Conservation (phyloP, 2,113 vertebrate species). For the Tragelaphus imberbis region DNA sequence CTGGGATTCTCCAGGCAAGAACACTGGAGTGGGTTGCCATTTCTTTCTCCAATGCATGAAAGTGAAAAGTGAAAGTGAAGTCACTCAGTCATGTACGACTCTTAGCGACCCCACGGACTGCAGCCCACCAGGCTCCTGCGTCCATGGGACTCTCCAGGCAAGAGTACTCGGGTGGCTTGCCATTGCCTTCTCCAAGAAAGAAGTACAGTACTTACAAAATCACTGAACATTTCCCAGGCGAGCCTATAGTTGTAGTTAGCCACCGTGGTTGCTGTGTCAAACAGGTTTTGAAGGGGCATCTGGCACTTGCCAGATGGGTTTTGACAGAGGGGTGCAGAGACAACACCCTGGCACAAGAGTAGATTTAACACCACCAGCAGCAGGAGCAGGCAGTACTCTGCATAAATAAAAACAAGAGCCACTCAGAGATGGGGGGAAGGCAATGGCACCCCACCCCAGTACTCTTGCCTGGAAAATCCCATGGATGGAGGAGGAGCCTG, state of each 20-base stretch:
- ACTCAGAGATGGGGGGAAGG: not conserved
- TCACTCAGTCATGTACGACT: too few species aligned
- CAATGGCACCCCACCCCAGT: too few species aligned
- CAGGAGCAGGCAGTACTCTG: not conserved
- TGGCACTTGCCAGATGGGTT: not conserved
- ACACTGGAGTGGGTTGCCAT: too few species aligned
- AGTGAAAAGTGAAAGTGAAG: too few species aligned
- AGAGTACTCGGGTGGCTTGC: too few species aligned
- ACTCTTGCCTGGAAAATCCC: too few species aligned
- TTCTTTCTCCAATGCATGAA: too few species aligned
- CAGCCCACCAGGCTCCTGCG: too few species aligned
- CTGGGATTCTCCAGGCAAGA: too few species aligned
- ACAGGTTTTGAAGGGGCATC: not conserved
- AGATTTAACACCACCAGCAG: not conserved
- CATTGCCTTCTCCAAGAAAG: not conserved
- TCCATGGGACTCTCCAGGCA: too few species aligned
- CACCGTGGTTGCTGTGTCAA: not conserved
- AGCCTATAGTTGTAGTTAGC: not conserved
- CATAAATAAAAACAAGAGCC: not conserved
- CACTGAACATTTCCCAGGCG: constrained; percentile 64
- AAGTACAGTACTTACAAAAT: constrained; percentile 79
- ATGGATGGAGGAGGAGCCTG: too few species aligned
- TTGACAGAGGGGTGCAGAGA: not conserved
- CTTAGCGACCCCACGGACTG: too few species aligned
- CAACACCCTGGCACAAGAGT: not conserved